Conservation (phyloP, 2,113 vertebrate species). For the Actinemys pallida region DNA sequence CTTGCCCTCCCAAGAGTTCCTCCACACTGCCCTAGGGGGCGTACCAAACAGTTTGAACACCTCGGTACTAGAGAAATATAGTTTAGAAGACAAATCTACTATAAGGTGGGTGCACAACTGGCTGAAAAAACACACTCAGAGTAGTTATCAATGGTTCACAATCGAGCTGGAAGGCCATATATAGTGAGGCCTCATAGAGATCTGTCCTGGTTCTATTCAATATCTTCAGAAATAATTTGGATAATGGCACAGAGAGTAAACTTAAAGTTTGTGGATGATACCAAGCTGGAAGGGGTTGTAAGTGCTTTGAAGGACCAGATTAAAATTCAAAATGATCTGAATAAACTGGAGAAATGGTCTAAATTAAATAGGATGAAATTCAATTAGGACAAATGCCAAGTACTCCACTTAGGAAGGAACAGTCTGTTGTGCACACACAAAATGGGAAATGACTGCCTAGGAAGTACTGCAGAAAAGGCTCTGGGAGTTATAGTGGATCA, state of each 20-base stretch:
- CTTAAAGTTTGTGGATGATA: not conserved
- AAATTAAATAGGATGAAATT: not conserved
- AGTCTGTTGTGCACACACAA: not conserved
- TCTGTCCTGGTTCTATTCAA: not conserved
- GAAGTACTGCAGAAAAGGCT: not conserved
- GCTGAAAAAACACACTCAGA: not conserved
- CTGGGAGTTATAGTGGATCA: not conserved
- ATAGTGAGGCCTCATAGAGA: not conserved
- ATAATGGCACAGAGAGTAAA: not conserved
- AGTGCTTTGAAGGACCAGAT: not conserved
- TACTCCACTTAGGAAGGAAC: not conserved
- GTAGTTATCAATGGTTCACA: not conserved
- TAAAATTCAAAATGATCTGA: not conserved
- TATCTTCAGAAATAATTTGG: not conserved
- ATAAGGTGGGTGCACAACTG: not conserved
- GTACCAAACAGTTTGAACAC: not conserved
- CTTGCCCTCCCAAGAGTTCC: not conserved
- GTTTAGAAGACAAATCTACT: not conserved
- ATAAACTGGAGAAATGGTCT: not conserved
- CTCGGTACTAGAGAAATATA: not conserved
- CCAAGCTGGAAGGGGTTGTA: not conserved
- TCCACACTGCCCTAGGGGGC: too few species aligned
- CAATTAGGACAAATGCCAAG: not conserved
- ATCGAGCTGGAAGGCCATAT: not conserved
- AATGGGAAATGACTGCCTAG: not conserved